phyloP scores from a whole-genome alignment of 30 jellyfish, hydroid and myxozoan species.

The Mastigias papua region DNA sequence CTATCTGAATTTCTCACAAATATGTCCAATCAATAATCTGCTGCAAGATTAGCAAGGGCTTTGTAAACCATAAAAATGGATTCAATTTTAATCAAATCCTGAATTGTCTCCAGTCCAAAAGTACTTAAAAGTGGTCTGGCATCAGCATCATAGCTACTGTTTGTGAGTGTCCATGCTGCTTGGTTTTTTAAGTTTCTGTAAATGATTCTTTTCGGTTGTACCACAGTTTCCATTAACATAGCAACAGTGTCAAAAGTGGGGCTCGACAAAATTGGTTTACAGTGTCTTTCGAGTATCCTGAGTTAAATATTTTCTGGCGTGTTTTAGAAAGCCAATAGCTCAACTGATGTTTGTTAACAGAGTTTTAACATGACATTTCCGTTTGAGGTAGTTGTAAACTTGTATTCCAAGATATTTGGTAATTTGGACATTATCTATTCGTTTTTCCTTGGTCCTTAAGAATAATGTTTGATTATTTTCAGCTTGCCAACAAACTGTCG shows the following conservation, averaged over 20 bases:
- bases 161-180: too few species aligned
- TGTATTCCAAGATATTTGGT: slow-evolving; percentile 6
- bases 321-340: not conserved
- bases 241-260: not conserved
- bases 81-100: too few species aligned
- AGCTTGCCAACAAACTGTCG: too few species aligned
- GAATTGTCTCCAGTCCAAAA: too few species aligned
- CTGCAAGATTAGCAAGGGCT: too few species aligned
- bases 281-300: not conserved
- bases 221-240: not conserved
- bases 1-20: too few species aligned
- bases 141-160: too few species aligned
- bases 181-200: not conserved
- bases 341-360: not conserved
- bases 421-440: not conserved
- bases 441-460: not conserved
- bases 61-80: too few species aligned
- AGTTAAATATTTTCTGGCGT: not conserved
- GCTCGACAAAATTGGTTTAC: not conserved
- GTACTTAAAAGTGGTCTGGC: too few species aligned
- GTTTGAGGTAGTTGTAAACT: not conserved
- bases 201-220: not conserved
- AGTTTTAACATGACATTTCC: not conserved
- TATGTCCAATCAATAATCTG: too few species aligned
- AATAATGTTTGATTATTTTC: not conserved